Conservation (phyloP, 2,888 invertebrate genomes). For the Parnassius glacialis region DNA sequence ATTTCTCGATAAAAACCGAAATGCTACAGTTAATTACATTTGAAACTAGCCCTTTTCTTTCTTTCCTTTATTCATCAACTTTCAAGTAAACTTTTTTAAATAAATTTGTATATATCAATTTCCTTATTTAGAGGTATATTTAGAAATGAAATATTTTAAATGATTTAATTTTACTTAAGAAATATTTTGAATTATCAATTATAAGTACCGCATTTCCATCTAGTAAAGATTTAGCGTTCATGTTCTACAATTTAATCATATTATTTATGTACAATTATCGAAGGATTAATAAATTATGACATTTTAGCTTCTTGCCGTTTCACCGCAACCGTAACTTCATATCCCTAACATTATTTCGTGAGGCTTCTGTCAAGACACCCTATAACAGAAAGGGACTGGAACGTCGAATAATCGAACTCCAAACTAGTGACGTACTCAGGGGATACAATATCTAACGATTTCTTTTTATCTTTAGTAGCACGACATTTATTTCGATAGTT, state of each 20-base stretch:
- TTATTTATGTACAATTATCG: not conserved
- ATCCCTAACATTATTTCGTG: constrained; percentile 42
- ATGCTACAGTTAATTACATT: constrained; percentile 52
- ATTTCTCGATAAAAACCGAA: constrained; percentile 53
- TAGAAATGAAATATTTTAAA: no score
- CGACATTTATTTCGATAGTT: no score
- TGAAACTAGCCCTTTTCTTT: constrained; percentile 4
- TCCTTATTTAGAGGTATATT: no score
- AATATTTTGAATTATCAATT: no score
- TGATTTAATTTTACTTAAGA: no score
- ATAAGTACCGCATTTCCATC: no score
- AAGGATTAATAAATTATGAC: constrained; percentile 4
- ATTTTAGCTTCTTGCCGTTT: constrained; percentile 1
- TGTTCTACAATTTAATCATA: no score
- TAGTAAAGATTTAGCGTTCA: no score
- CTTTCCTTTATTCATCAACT: not conserved
- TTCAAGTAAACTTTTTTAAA: no score
- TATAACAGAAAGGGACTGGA: constrained; percentile 67
- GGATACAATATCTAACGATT: no score
- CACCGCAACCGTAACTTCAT: constrained; percentile 29
- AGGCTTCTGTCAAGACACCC: constrained; percentile 64
- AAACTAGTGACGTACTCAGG: constrained; percentile 19
- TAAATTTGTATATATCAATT: no score
- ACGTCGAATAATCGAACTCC: constrained; percentile 75
- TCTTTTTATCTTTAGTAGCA: not conserved